A percentile compares a stretch with the other conserved stretches of the same genome.
phyloP scores from a whole-genome alignment of 2,113 vertebrate species.

The Mystacornis crossleyi region DNA sequence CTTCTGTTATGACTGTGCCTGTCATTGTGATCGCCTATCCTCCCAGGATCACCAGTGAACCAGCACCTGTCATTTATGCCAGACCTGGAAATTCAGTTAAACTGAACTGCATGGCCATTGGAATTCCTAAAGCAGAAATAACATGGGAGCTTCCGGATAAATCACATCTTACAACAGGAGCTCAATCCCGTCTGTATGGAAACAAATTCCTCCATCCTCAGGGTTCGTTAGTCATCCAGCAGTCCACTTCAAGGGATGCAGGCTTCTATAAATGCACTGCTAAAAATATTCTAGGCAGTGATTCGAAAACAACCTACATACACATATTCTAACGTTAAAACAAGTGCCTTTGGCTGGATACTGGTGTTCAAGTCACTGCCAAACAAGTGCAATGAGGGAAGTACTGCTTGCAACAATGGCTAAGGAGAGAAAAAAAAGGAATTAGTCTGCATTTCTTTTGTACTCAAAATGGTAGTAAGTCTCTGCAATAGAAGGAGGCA shows the following conservation, averaged over 20 bases:
- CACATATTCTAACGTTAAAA: conserved; percentile 81
- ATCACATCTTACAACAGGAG: conserved; percentile 74
- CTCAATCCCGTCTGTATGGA: conserved; percentile 84
- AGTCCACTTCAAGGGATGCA: conserved; percentile 76
- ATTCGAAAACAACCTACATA: conserved; percentile 86
- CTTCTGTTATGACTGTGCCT: conserved; percentile 71
- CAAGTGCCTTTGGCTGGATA: neutral
- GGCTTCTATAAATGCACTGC: conserved; percentile 91
- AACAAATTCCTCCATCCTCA: conserved; percentile 90
- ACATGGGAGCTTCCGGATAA: conserved; percentile 90
- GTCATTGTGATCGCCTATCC: conserved; percentile 86
- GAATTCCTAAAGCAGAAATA: conserved; percentile 83
- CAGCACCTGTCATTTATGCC: conserved; percentile 80
- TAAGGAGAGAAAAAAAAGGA: neutral
- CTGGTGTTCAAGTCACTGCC: conserved; percentile 67
- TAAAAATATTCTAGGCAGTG: conserved; percentile 84
- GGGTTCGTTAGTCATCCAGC: conserved; percentile 88
- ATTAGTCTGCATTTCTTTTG: neutral
- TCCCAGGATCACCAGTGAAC: conserved; percentile 85
- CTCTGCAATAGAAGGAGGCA: neutral
- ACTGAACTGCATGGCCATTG: conserved; percentile 83
- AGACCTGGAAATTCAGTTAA: conserved; percentile 84
- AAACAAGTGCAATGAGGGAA: conserved; percentile 44
- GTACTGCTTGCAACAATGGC: conserved; percentile 14
- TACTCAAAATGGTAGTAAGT: neutral